phyloP scores from a whole-genome alignment of 2,888 invertebrate species.

The Pyrgus malvae region DNA sequence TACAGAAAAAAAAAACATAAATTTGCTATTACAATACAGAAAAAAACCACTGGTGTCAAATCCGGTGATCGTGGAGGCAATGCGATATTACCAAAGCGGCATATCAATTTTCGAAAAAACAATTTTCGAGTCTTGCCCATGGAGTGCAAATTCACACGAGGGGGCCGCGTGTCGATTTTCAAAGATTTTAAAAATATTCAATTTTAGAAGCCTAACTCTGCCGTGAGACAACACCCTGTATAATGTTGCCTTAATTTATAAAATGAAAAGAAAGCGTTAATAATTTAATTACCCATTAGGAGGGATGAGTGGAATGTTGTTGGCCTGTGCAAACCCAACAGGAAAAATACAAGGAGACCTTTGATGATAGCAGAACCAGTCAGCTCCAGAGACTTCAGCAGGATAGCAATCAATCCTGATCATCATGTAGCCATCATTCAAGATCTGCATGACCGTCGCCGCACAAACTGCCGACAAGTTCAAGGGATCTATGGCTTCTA shows the following conservation, averaged over 20 bases:
- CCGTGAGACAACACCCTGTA: background rate
- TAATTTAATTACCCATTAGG: constrained; percentile 81
- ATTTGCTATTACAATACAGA: too few species aligned
- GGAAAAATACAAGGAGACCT: constrained; percentile 97
- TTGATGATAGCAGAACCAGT: constrained; percentile 98
- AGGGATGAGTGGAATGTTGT: constrained; percentile 92
- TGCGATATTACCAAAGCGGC: too few species aligned
- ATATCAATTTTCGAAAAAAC: too few species aligned
- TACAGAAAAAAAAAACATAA: too few species aligned
- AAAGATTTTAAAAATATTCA: too few species aligned
- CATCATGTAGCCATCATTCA: constrained; percentile 97
- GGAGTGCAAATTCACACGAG: too few species aligned
- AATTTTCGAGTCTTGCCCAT: too few species aligned
- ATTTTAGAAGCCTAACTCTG: too few species aligned
- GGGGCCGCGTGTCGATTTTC: too few species aligned
- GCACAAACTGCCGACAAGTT: constrained; percentile 97
- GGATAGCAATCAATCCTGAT: constrained; percentile 97
- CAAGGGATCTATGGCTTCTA: constrained; percentile 98
- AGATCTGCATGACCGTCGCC: constrained; percentile 96
- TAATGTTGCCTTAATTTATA: background rate
- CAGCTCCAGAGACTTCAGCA: constrained; percentile 90
- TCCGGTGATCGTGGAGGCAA: too few species aligned
- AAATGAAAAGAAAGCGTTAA: background rate
- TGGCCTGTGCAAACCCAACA: constrained; percentile 94
- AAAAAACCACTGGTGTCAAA: too few species aligned